Evolutionary conservation across 2,113 vertebrate species (phyloP).

Genomic region (Ciconia maguari): DNA sequence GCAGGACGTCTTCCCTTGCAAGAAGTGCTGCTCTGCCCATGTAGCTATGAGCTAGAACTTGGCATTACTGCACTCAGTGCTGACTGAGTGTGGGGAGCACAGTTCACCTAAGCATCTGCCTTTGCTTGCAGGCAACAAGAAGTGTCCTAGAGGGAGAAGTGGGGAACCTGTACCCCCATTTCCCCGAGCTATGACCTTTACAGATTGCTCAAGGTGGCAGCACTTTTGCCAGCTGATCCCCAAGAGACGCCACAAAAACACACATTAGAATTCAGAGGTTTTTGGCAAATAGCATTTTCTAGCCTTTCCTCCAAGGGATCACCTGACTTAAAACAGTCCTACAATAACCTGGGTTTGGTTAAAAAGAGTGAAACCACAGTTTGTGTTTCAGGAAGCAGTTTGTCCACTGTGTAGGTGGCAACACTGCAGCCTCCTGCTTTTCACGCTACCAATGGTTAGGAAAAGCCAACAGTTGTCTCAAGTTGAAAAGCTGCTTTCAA

Average conservation of each 20-base stretch:
- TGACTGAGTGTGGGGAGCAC: neutral
- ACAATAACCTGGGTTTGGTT: neutral
- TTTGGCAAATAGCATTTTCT: neutral
- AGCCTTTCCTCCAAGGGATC: neutral
- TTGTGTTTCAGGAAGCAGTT: neutral
- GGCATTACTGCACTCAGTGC: neutral
- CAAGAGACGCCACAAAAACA: neutral
- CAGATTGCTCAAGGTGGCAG: neutral
- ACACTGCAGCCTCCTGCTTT: neutral
- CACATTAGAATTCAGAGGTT: neutral
- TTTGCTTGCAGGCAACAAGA: neutral
- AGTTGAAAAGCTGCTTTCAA: neutral
- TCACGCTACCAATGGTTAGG: rapidly evolving
- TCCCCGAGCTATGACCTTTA: neutral
- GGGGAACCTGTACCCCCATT: neutral
- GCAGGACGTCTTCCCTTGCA: neutral
- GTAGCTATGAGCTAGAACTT: neutral
- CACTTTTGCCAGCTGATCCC: neutral
- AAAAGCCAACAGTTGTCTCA: neutral
- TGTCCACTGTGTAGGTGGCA: neutral
- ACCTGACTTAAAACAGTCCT: neutral
- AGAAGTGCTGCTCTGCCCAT: neutral
- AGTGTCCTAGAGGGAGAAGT: neutral
- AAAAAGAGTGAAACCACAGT: neutral
- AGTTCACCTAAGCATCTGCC: neutral